Evolutionary conservation across 2,888 invertebrate species (phyloP), one percentile per base, ranked within the genome.

Genomic region (Cybosia mesomella): DNA sequence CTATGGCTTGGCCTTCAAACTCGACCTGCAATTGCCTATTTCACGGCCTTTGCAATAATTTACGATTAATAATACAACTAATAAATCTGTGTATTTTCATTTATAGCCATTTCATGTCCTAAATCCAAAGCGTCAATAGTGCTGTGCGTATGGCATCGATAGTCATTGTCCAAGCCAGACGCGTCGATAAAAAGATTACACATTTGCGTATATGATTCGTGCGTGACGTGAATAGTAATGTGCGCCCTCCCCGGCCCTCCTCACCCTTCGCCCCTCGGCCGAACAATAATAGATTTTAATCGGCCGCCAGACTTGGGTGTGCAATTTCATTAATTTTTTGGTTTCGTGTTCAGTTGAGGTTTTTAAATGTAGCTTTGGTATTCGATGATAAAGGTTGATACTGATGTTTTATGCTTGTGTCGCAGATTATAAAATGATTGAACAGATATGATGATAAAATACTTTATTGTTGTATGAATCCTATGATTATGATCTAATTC

Each of bases 161-260:
- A 84, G 79, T 78, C 81, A 83, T 88, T 89, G 91, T 90, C 85
- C 85, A 76, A 83, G 79, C 83, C 85, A 85, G 87, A 85, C 87
- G 80, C 86, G 81, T 83, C 91, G 92, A 92, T 92, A 93, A 93
- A 93, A 93, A 93, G 93, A 93, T 93, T 92, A 93, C 91, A 85
- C 90, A 89, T 92, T 92, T 87, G 91, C 92, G 91, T 92, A 91
- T 89, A 90, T 89, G 89, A 89, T 84, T 89, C 85, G 92, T 88
- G 91, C 94, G 94, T 94, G 94, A 89, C 87, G 87, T 89, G 94
- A 91, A 94, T 94, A 89, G 89, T 94, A 94, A 94, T 92, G 66
- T 66, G 66, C 5, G 34, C 79, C 77, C 88, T 89, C 91, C n/a
- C 89, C 58, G 57, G 13, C 21, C 49, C 89, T n/a, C 64, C 54